Base-by-base conservation (phyloP, 2,888 invertebrate species). In the Eumacrocentrus americanus region DNA sequence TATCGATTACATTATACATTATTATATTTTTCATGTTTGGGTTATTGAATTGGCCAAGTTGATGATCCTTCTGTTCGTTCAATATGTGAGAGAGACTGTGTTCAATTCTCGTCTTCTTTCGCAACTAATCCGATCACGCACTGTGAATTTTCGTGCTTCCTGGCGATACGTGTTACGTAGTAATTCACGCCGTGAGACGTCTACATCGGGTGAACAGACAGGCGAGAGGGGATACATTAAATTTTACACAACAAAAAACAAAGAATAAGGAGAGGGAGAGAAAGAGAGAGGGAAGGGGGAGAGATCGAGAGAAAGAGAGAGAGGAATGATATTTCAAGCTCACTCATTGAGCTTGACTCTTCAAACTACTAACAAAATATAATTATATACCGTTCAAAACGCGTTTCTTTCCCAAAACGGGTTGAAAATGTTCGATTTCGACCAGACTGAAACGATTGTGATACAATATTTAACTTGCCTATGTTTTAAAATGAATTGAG, bases 381-480 rank as follows among this genome's bases (percentile, higher is more conserved):
- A n/a, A 56, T 56, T 57, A 55, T 44, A 59, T 29, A 57, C 42
- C 47, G 58, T 60, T 64, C 53, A 53, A 52, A 20, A 52, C 51
- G 23, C 69, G 73, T 76, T 74, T 73, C 68, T 71, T 72, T 75
- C 72, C 69, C 69, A 55, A 72, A 72, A 77, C 70, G 75, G 75
- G 75, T 77, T 72, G 74, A 74, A 75, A 72, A 78, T 75, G 78
- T 78, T 80, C 79, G 77, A 79, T 79, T 77, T 76, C 74, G 75
- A 80, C 77, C 78, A 78, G 79, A 79, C 75, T 78, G 76, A 76
- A 74, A 80, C 77, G 79, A 80, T 80, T 80, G 79, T 80, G 79
- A 80, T 80, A 80, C 76, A 77, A 78, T 78, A 80, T 79, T 80
- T 78, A 80, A 79, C 80, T 80, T 79, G 79, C 76, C 79, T 80